Percentiles rank a stretch among this genome's conserved stretches.
Evolutionary conservation across 1,140 invertebrate species (phyloP).

Genomic region (Heterodera carotae): DNA sequence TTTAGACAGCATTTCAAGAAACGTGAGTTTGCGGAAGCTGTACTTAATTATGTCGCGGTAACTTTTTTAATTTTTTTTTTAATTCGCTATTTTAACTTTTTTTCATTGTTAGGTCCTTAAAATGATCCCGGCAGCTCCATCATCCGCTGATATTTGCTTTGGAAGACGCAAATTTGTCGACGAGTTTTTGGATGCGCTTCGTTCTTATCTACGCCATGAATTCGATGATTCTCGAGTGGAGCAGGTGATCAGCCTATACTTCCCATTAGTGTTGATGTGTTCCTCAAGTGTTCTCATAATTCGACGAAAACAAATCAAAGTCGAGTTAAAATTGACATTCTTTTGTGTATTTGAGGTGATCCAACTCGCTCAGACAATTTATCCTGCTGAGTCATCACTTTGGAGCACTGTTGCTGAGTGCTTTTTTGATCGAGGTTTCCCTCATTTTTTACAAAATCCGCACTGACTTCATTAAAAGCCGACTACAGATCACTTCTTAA

Average conservation of each 20-base stretch:
- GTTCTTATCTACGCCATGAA: constrained; percentile 17
- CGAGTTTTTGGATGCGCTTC: constrained; percentile 29
- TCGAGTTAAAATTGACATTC: neutral
- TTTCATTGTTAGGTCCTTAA: constrained; percentile 1
- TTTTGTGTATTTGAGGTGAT: constrained; percentile 9
- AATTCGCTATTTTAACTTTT: neutral
- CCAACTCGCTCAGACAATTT: constrained; percentile 17
- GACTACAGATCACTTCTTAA: too few species aligned
- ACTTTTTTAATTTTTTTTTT: neutral
- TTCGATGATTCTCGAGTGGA: constrained; percentile 11
- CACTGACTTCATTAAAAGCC: too few species aligned
- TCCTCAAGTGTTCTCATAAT: too few species aligned
- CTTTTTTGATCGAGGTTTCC: constrained; percentile 14
- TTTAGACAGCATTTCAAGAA: constrained; percentile 2
- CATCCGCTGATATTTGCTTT: neutral
- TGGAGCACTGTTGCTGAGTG: constrained; percentile 28
- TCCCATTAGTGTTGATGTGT: neutral
- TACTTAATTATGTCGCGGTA: constrained; percentile 18
- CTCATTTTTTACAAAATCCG: neutral
- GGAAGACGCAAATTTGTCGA: constrained; percentile 25
- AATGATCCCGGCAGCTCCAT: neutral
- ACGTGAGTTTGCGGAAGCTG: constrained; percentile 15
- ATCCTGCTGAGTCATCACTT: constrained; percentile 16
- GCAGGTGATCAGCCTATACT: neutral
- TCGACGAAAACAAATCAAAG: too few species aligned